These are phyloP conservation scores for Peucedramus taeniatus DNA, from an alignment of 2,113 vertebrate genomes.

Conservation along the genomic window DNA sequence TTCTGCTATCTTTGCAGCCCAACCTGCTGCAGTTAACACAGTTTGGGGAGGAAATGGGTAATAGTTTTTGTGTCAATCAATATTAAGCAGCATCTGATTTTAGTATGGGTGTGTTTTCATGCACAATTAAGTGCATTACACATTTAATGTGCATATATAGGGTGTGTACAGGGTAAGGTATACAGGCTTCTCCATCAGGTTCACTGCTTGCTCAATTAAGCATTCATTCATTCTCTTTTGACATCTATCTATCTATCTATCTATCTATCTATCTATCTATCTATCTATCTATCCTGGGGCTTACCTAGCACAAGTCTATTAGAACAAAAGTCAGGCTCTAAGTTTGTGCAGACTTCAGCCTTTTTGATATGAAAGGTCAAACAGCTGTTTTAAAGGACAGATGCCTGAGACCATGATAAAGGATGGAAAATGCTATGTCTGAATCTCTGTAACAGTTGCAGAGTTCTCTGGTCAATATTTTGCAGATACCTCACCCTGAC, in stretches of 20 bases:
- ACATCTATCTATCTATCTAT: neutral
- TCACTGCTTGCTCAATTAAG: neutral
- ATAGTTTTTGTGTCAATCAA: neutral
- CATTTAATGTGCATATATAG: neutral
- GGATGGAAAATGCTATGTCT: neutral
- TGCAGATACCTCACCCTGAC: neutral
- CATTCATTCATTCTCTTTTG: neutral
- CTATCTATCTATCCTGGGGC: neutral
- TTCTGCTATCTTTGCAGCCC: constrained; percentile 18
- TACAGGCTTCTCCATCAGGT: neutral
- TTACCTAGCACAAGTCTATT: neutral
- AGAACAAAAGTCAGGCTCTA: neutral
- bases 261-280: neutral
- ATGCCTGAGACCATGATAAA: neutral
- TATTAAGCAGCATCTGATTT: neutral
- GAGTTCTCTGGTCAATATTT: neutral
- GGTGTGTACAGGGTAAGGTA: neutral
- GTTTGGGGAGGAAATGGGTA: neutral
- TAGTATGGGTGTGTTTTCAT: neutral
- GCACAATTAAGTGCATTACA: neutral
- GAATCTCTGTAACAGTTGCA: neutral
- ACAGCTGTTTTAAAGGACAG: neutral
- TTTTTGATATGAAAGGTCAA: neutral
- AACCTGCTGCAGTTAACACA: neutral
- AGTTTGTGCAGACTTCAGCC: neutral